phyloP scores from a whole-genome alignment of 1,140 invertebrate species.

The Eurosta solidaginis region DNA sequence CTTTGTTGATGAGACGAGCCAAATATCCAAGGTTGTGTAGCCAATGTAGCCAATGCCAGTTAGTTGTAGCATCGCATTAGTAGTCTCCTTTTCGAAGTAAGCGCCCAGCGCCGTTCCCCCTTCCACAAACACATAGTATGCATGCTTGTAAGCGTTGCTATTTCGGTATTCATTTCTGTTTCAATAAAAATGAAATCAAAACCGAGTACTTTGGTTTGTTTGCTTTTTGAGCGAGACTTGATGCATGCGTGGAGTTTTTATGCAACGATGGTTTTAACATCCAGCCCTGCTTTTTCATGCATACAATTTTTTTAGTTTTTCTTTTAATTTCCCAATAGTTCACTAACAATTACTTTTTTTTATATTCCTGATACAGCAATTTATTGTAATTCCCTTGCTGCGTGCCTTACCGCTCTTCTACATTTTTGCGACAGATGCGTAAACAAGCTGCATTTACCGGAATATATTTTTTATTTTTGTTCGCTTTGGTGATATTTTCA shows the following conservation, averaged over 20 bases:
- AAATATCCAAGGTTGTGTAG: conserved; percentile 6
- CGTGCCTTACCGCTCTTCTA: not conserved
- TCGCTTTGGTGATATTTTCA: not conserved
- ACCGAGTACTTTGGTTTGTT: not conserved
- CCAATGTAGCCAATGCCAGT: not conserved
- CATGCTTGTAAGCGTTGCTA: not conserved
- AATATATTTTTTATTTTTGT: not conserved
- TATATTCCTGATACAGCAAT: not conserved
- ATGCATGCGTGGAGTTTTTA: conserved; percentile 13
- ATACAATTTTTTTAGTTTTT: not conserved
- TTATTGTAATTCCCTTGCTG: not conserved
- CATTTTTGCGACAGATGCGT: too few species aligned
- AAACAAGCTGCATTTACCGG: not conserved
- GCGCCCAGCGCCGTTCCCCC: not conserved
- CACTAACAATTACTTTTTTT: conserved; percentile 9
- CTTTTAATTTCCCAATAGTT: conserved; percentile 27
- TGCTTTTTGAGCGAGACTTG: conserved; percentile 19
- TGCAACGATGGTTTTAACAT: not conserved
- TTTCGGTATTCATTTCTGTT: not conserved
- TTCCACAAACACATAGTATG: too few species aligned
- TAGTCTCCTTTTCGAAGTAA: not conserved
- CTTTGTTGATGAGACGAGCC: not conserved
- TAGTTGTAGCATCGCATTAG: not conserved
- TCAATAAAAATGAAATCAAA: not conserved
- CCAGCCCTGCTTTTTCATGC: not conserved